These are phyloP conservation scores for Perccottus glenii DNA, from an alignment of 2,113 vertebrate species.

Conservation along the genomic window DNA sequence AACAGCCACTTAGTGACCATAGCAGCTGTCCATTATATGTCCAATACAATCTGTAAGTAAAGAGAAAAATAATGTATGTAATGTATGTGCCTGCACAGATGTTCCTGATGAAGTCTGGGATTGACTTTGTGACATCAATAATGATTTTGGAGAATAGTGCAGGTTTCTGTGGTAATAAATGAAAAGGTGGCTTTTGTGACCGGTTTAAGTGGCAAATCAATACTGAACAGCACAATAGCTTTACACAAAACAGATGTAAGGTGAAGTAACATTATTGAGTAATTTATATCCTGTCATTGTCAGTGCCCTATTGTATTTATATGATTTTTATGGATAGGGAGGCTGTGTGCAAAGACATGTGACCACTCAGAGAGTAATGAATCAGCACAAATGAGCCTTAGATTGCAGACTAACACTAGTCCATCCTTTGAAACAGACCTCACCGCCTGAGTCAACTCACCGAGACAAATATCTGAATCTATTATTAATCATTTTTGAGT, in stretches of 20 bases:
- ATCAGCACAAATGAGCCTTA: too few relatives aligned
- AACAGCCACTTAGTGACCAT: constrained; percentile 62
- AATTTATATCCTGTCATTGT: too few relatives aligned
- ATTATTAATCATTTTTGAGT: constrained; percentile 67
- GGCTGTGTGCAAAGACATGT: too few relatives aligned
- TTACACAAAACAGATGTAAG: too few relatives aligned
- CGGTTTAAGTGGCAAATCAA: too few relatives aligned
- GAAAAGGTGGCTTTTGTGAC: not conserved
- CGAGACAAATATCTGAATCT: constrained; percentile 49
- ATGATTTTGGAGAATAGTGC: not conserved
- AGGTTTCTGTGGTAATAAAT: not conserved
- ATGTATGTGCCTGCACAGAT: constrained; percentile 1
- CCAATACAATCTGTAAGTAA: constrained; percentile 25
- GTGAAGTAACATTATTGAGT: too few relatives aligned
- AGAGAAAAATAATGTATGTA: not conserved
- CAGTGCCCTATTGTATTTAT: too few relatives aligned
- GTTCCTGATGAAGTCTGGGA: not conserved
- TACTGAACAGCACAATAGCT: too few relatives aligned
- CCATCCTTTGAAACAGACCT: not conserved
- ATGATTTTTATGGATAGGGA: too few relatives aligned
- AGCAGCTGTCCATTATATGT: constrained; percentile 16
- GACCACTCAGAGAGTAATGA: too few relatives aligned
- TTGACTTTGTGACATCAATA: not conserved
- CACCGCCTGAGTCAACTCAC: constrained; percentile 3
- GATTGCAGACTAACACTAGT: not conserved